These are phyloP conservation scores for Lithobates sylvaticus DNA, from an alignment of 2,797 vertebrate genomes.

Conservation along the genomic window DNA sequence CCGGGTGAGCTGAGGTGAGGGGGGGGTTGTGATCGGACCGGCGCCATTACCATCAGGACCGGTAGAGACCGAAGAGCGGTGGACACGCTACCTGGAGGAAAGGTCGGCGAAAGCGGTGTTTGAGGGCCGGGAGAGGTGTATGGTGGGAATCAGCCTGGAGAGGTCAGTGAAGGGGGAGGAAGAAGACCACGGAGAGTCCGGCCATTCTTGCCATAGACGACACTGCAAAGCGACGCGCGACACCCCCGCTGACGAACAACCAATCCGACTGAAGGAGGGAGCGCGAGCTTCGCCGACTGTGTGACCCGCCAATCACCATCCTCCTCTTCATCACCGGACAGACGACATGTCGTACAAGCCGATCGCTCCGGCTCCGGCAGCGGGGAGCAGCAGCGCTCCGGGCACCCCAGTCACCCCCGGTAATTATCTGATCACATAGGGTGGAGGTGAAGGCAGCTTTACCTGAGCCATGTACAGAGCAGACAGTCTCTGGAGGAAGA, in stretches of 20 bases:
- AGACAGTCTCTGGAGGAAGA: too few species aligned
- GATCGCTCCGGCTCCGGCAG: constrained; percentile 45
- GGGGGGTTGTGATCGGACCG: constrained; percentile 3
- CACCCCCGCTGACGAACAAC: neutral
- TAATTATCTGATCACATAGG: neutral
- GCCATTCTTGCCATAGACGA: too few species aligned
- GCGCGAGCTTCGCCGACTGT: too few species aligned
- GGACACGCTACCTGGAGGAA: too few species aligned
- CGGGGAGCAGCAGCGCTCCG: constrained; percentile 44
- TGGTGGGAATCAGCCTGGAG: too few species aligned
- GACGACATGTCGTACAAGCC: constrained; percentile 52
- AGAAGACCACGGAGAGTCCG: too few species aligned
- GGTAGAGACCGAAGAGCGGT: neutral
- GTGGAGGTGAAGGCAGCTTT: too few species aligned
- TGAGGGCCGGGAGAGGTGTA: too few species aligned
- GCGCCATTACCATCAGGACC: constrained; percentile 33
- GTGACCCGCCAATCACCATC: neutral
- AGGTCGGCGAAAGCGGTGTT: too few species aligned
- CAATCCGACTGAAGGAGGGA: neutral
- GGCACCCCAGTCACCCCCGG: constrained; percentile 47
- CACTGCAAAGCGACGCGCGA: too few species aligned
- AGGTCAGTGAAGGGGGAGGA: too few species aligned
- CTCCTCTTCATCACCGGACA: neutral
- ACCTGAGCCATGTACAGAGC: too few species aligned
- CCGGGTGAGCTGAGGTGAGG: constrained; percentile 51